Base-by-base conservation (phyloP, 1,140 invertebrate species). In the Drosophila pectinifera region DNA sequence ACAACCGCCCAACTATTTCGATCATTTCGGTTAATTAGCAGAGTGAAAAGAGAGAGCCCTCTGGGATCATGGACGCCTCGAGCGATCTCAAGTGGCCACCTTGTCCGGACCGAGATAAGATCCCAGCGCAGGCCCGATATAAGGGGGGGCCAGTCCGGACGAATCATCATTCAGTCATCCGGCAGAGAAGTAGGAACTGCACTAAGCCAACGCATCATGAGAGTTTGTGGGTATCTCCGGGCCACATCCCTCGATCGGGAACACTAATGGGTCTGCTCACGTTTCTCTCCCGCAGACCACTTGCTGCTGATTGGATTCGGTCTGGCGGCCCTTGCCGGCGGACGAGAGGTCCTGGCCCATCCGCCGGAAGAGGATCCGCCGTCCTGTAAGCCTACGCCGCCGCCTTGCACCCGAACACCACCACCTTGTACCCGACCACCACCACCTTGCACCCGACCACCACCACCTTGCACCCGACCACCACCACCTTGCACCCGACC, bases 161-260 rank as follows among this genome's bases (percentile, higher is more conserved):
- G 5, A 38, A 13, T n/a, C 28, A 42, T 1, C 31, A 45, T 39
- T 54, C 58, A 22, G 20, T 39, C 49, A 48, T 34, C 20, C 31
- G 39, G 69, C 49, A 20, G 69, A 74, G 48, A 73, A 73, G 69
- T 55, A 49, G 28, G 56, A 64, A 55, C 51, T 53, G 61, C 57
- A 56, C 49, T 69, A 57, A 70, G n/a, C 42, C 7, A 4, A 57
- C 18, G 65, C 51, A 72, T 48, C 49, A 73, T 84, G 80, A 80
- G 58, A 76, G 65, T 75, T 73, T 84, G 80, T 84, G 48, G 62
- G 80, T 79, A 51, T 10, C 16, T 11, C 22, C 13, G 26, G 1
- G 13, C 16, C 24, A 22, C 4, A 18, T 13, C 54, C 31, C 13
- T 0, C 28, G 10, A 57, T 41, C 22, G 11, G 4, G 6, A 20